phyloP scores from a whole-genome alignment of 2,888 invertebrate species.

The Steinernema scapterisci region DNA sequence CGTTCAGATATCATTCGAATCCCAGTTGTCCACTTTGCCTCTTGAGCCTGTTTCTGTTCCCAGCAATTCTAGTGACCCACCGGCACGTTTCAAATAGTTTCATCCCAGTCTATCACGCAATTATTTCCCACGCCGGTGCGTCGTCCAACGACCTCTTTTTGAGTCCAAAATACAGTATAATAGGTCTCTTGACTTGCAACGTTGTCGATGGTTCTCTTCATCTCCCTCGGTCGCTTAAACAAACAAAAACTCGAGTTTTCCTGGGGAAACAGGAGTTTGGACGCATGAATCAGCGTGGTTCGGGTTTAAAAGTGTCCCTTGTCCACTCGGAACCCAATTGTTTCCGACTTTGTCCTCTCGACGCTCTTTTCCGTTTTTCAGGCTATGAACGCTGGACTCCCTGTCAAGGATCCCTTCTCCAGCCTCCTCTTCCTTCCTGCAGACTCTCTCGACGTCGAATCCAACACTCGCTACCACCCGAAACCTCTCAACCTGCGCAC shows the following conservation, averaged over 20 bases:
- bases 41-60: no score
- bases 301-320: background rate
- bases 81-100: no score
- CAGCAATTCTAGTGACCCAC: no score
- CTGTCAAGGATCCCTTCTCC: no score
- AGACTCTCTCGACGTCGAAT: background rate
- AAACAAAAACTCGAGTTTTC: conserved; percentile 18
- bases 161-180: no score
- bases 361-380: background rate
- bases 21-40: no score
- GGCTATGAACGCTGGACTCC: background rate
- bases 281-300: background rate
- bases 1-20: no score
- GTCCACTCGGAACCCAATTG: background rate
- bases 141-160: no score
- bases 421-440: background rate
- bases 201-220: background rate
- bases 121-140: no score
- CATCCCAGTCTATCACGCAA: no score
- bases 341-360: background rate
- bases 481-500: background rate
- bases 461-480: background rate
- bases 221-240: background rate
- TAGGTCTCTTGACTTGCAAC: background rate
- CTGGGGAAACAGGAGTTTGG: background rate